Percentiles rank a stretch among this genome's conserved stretches.
phyloP scores from a whole-genome alignment of 2,797 vertebrate species.

The Saxicola maurus region DNA sequence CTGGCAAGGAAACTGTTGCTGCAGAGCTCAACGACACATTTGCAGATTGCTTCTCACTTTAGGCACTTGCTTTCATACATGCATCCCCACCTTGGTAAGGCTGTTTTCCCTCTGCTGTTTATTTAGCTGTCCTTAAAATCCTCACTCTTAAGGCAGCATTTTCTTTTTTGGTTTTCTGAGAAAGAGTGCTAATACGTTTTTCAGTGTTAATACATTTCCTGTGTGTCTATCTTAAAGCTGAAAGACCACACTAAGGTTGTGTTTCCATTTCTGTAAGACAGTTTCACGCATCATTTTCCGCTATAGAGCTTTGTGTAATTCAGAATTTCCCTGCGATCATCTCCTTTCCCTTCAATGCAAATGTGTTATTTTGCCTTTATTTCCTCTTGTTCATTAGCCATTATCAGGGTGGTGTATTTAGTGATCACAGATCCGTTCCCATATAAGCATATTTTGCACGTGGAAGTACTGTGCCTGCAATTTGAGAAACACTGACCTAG shows the following conservation, averaged over 20 bases:
- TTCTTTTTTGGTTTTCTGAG: not conserved
- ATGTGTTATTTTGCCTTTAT: not conserved
- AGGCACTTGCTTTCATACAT: not conserved
- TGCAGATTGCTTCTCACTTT: not conserved
- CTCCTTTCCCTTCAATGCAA: not conserved
- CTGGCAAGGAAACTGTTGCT: conserved; percentile 11
- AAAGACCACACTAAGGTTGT: not conserved
- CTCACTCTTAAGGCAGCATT: not conserved
- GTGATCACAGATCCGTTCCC: not conserved
- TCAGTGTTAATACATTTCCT: not conserved
- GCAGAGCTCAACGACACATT: not conserved
- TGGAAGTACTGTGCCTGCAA: not conserved
- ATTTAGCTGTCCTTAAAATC: not conserved
- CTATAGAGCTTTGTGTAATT: not conserved
- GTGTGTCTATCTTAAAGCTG: not conserved
- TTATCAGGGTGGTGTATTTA: not conserved
- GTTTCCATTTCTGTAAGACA: not conserved
- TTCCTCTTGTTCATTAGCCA: not conserved
- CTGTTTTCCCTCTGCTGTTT: not conserved
- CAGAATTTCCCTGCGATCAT: not conserved
- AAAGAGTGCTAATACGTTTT: not conserved
- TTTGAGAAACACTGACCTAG: not conserved
- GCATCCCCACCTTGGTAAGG: not conserved
- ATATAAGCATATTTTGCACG: not conserved
- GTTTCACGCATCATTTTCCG: not conserved